Conservation (phyloP, 2,797 vertebrate species). For the Lagorchestes hirsutus region DNA sequence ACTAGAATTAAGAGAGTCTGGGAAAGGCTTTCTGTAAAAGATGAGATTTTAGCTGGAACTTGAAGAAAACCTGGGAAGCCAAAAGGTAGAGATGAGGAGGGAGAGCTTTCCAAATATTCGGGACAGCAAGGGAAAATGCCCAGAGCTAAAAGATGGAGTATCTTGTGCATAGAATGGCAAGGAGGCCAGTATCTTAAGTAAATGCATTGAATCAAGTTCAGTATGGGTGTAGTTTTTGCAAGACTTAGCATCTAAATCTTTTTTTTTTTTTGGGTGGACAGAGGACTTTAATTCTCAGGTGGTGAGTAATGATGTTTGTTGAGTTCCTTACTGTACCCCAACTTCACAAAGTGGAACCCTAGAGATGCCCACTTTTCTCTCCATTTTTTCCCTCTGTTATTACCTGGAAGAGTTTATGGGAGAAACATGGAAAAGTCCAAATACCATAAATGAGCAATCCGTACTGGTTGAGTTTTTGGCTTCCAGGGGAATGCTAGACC, state of each 20-base stretch:
- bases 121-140: background rate
- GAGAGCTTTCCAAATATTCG: background rate
- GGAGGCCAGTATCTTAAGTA: background rate
- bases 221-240: background rate
- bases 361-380: background rate
- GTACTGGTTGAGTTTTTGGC: background rate
- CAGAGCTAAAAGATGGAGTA: background rate
- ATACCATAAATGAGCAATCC: background rate
- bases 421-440: background rate
- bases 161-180: background rate
- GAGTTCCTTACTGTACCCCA: background rate
- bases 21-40: background rate
- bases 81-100: background rate
- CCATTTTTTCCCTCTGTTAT: background rate
- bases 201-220: background rate
- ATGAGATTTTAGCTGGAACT: background rate
- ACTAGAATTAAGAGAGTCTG: background rate
- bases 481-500: background rate
- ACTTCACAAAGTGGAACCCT: background rate
- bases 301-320: background rate
- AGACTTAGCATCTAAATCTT: background rate
- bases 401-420: background rate
- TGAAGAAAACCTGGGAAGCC: background rate
- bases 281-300: background rate
- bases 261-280: too few relatives aligned